Evolutionary conservation across 2,797 vertebrate species (phyloP).

Genomic region (Jordanella pulchra): DNA sequence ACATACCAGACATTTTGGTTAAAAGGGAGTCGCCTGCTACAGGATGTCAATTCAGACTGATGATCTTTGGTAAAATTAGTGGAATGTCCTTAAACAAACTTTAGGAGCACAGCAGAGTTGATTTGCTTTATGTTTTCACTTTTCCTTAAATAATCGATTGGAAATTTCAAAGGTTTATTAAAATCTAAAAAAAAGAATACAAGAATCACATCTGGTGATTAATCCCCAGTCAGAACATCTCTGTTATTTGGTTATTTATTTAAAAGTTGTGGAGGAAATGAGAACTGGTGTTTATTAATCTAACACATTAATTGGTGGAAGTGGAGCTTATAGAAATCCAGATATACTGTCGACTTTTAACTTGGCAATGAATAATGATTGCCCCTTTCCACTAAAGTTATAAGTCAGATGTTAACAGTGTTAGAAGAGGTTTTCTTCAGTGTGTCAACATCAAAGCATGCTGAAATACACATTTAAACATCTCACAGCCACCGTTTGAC

Average conservation of each 20-base stretch:
- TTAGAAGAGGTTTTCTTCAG: not conserved
- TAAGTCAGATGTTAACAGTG: not conserved
- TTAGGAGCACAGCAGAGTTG: not conserved
- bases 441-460: not conserved
- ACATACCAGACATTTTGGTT: not conserved
- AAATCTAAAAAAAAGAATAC: not conserved
- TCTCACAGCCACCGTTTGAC: not conserved
- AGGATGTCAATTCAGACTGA: no score
- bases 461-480: slow-evolving; percentile 5
- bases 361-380: not conserved
- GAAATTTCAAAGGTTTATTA: not conserved
- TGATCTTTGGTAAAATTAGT: not conserved
- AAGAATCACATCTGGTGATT: not conserved
- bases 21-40: no score
- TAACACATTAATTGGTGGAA: not conserved
- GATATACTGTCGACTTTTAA: not conserved
- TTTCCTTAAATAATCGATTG: no score
- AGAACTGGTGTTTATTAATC: not conserved
- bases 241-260: not conserved
- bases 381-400: slow-evolving; percentile 1
- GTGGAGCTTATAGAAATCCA: not conserved
- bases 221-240: not conserved
- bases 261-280: not conserved
- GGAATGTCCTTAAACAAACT: not conserved
- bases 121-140: not conserved